These are phyloP conservation scores for Gymnocephalus cernua DNA, from an alignment of 2,113 vertebrate species.

Conservation along the genomic window DNA sequence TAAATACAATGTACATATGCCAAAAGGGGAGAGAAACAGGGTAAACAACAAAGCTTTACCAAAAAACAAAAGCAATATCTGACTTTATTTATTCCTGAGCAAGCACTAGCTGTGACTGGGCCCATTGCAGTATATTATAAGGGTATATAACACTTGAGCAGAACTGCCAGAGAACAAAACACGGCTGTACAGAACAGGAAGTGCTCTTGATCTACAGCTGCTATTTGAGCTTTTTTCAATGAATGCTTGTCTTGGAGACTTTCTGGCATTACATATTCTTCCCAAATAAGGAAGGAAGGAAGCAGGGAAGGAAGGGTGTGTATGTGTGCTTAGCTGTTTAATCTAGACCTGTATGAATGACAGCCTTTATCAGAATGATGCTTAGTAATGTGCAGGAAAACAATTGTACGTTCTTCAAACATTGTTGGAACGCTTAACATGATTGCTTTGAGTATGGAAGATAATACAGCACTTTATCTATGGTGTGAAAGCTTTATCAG, in stretches of 20 bases:
- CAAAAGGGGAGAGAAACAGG: constrained; percentile 34
- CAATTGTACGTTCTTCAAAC: constrained; percentile 2
- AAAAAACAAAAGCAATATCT: constrained; percentile 42
- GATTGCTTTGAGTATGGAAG: not conserved
- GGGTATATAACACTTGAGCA: constrained; percentile 54
- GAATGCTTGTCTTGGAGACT: constrained; percentile 46
- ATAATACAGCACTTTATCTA: not conserved
- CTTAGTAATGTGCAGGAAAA: constrained; percentile 1
- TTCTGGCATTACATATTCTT: constrained; percentile 37
- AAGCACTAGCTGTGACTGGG: constrained; percentile 42
- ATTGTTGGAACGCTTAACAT: not conserved
- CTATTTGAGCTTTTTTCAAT: constrained; percentile 57
- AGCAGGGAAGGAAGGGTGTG: constrained; percentile 26
- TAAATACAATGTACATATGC: constrained; percentile 37
- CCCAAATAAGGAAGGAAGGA: constrained; percentile 20
- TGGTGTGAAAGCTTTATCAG: constrained; percentile 11
- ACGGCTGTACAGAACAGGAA: constrained; percentile 50
- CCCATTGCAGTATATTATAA: constrained; percentile 55
- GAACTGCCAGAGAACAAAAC: constrained; percentile 62
- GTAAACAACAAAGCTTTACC: constrained; percentile 32
- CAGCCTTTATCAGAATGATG: constrained; percentile 3
- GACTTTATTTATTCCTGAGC: constrained; percentile 60
- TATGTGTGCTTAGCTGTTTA: not conserved
- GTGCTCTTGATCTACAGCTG: constrained; percentile 52
- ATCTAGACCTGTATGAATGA: constrained; percentile 15